Base-by-base conservation (phyloP, 1,140 invertebrate genomes). In the Drosophila erecta region DNA sequence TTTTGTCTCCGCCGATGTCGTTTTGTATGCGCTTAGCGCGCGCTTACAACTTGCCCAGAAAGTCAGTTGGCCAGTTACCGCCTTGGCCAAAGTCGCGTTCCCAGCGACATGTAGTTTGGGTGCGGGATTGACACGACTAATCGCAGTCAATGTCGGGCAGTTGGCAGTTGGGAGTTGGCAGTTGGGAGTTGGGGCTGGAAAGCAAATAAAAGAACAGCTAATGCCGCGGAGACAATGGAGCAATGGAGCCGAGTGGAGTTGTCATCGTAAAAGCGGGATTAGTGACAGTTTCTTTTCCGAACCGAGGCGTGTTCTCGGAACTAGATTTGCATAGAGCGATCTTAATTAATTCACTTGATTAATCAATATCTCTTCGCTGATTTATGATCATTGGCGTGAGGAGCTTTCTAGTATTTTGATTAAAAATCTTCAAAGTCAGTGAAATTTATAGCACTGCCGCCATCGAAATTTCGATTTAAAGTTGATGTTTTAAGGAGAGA, bases 1-100 rank as follows among this genome's bases (percentile, higher is more conserved):
- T 87, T 83, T 87, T 89, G 79, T 83, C 60, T 30, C 22, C 65
- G 43, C 4, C 79, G 66, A 59, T 74, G 76, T 77, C 76, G 61
- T 46, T 76, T 76, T 76, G 62, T 76, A 60, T 76, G 62, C 75
- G 76, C 54, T 73, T 71, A 75, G 54, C 59, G 43, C 69, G 46
- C 76, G 69, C 40, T 76, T 59, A 76, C 72, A 55, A 76, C 62
- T 79, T 54, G 73, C 14, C 40, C 40, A 55, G 76, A 57, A 66
- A 70, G 55, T 43, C 65, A 74, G 83, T 75, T 85, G 81, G 55
- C 64, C 65, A 77, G 81, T 64, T 86, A 86, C 81, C 24, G 24
- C 24, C 59, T 55, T 43, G 24, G 55, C 35, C 33, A 27, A 27
- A 38, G 35, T 65, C 33, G 27, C 35, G n/a, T 56, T 74, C 38